Conservation (phyloP, 2,888 invertebrate genomes). For the Phragmatobia fuliginosa region DNA sequence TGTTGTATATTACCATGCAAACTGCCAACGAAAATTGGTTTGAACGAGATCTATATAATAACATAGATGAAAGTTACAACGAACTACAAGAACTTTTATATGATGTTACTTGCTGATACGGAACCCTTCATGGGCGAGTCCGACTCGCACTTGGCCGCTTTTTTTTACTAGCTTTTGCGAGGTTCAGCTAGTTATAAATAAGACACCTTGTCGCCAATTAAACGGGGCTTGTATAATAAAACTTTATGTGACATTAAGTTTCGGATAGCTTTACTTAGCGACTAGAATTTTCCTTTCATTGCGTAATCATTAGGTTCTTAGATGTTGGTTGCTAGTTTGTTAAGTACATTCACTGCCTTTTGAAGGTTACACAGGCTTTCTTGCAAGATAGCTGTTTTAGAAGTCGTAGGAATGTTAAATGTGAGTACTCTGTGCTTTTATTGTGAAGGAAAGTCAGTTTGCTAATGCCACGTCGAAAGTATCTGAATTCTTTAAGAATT, state of each 20-base stretch:
- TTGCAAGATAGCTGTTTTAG: neutral
- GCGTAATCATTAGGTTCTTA: conserved; percentile 2
- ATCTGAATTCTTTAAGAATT: neutral
- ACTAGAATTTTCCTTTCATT: conserved; percentile 13
- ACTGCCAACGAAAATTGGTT: too few species aligned
- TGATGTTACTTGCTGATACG: too few species aligned
- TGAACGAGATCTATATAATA: too few species aligned
- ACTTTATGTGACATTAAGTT: neutral
- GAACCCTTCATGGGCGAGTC: too few species aligned
- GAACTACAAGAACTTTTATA: too few species aligned
- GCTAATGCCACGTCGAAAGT: neutral
- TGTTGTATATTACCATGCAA: too few species aligned
- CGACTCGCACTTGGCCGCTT: too few species aligned
- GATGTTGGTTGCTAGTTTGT: conserved; percentile 17
- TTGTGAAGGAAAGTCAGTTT: neutral
- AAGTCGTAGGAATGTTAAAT: conserved; percentile 9
- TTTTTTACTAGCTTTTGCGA: too few species aligned
- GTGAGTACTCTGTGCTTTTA: neutral
- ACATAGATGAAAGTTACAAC: too few species aligned
- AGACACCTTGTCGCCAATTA: neutral
- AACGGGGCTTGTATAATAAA: neutral
- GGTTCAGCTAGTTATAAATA: too few species aligned
- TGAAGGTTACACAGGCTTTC: conserved; percentile 11
- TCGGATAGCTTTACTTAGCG: neutral
- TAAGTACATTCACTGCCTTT: conserved; percentile 12